Evolutionary conservation across 2,113 vertebrate species (phyloP).

Genomic region (Arenaria interpres): DNA sequence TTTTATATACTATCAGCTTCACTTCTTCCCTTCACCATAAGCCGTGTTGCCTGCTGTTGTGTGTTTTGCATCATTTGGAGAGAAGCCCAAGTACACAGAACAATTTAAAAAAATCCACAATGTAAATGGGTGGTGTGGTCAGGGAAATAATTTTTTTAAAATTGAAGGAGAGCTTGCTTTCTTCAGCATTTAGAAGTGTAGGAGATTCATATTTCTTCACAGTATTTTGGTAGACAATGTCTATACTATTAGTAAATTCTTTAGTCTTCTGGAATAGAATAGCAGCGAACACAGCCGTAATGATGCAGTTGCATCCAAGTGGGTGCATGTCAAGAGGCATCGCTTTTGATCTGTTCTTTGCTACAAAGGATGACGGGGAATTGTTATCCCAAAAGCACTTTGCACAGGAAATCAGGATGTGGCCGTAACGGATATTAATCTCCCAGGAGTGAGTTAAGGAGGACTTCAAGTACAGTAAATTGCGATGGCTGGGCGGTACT

Average conservation of each 20-base stretch:
- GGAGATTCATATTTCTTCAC: not conserved
- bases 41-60: not conserved
- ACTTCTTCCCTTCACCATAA: not conserved
- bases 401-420: conserved; percentile 57
- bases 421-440: conserved; percentile 50
- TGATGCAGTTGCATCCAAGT: not conserved
- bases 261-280: not conserved
- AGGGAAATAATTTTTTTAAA: not conserved
- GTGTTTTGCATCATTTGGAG: not conserved
- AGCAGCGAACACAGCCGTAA: not conserved
- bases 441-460: conserved; percentile 32
- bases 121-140: not conserved
- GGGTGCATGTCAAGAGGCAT: not conserved
- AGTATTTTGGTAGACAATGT: not conserved
- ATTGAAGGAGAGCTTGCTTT: not conserved
- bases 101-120: not conserved
- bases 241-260: not conserved
- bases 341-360: conserved; percentile 36
- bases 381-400: conserved; percentile 63
- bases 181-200: not conserved
- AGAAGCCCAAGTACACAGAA: not conserved
- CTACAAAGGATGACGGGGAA: conserved; percentile 37
- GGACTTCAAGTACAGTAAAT: not conserved
- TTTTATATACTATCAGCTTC: not conserved
- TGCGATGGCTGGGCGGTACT: not conserved